Conservation (phyloP, 2,797 vertebrate genomes). For the Sarcophilus harrisii region DNA sequence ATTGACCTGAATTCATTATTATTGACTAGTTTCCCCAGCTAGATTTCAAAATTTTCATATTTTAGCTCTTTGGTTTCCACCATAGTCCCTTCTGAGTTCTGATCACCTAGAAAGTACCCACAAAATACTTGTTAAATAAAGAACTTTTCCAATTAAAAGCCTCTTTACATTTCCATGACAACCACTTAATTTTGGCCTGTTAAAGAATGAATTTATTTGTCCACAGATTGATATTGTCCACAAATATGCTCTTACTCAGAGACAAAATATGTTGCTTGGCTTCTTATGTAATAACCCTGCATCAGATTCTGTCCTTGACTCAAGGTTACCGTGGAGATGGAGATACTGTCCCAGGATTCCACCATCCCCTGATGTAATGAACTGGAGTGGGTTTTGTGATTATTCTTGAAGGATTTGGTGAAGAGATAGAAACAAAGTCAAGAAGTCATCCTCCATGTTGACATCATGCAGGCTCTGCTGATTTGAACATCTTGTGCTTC, state of each 20-base stretch:
- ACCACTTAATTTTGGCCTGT: not conserved
- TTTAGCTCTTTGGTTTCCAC: not conserved
- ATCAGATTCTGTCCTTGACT: not conserved
- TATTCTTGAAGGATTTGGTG: not conserved
- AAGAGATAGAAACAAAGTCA: not conserved
- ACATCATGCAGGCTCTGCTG: not conserved
- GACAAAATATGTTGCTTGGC: not conserved
- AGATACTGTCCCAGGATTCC: not conserved
- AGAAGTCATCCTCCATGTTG: not conserved
- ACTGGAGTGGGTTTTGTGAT: not conserved
- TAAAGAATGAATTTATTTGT: not conserved
- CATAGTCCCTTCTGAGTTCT: not conserved
- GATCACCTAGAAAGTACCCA: not conserved
- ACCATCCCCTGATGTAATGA: not conserved
- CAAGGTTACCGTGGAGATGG: not conserved
- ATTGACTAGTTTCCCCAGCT: not conserved
- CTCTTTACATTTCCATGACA: not conserved
- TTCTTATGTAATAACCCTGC: slow-evolving; percentile 32
- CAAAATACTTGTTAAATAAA: slow-evolving; percentile 35
- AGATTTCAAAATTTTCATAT: not conserved
- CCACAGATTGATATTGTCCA: not conserved
- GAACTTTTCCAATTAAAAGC: not conserved
- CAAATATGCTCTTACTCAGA: not conserved
- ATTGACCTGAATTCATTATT: not conserved
- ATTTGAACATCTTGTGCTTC: not conserved